These are phyloP conservation scores for Baryphthengus martii DNA, from an alignment of 2,113 vertebrate species.

Conservation along the genomic window DNA sequence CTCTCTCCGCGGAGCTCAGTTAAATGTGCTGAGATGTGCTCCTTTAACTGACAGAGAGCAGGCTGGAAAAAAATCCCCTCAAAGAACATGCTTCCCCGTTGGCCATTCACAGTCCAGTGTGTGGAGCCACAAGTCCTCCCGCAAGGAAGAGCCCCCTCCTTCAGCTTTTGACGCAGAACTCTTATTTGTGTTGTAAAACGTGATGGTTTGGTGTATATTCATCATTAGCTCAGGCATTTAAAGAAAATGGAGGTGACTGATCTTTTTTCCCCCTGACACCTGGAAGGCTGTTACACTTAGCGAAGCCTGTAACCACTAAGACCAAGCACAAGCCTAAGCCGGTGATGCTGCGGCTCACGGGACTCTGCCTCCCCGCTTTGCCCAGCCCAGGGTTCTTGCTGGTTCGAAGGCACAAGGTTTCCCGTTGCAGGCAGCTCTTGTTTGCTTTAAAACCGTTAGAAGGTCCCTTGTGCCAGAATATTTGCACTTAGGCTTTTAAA, in stretches of 20 bases:
- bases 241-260: not conserved
- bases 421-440: not conserved
- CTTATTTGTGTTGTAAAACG: not conserved
- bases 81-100: not conserved
- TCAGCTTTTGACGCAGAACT: not conserved
- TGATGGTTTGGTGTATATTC: not conserved
- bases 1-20: not conserved
- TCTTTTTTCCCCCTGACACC: not conserved
- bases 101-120: not conserved
- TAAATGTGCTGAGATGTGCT: not conserved
- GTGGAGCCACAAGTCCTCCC: not conserved
- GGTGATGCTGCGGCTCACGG: not conserved
- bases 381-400: accelerated
- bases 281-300: not conserved
- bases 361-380: not conserved
- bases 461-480: not conserved
- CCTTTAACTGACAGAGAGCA: not conserved
- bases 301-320: not conserved
- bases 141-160: not conserved
- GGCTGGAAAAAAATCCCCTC: not conserved
- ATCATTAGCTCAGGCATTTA: not conserved
- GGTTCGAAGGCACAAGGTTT: not conserved
- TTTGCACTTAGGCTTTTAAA: not conserved
- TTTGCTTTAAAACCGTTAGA: not conserved
- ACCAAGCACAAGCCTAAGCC: not conserved